Base-by-base conservation (phyloP, 1,140 invertebrate genomes). In the Drosophila lacteicornis region DNA sequence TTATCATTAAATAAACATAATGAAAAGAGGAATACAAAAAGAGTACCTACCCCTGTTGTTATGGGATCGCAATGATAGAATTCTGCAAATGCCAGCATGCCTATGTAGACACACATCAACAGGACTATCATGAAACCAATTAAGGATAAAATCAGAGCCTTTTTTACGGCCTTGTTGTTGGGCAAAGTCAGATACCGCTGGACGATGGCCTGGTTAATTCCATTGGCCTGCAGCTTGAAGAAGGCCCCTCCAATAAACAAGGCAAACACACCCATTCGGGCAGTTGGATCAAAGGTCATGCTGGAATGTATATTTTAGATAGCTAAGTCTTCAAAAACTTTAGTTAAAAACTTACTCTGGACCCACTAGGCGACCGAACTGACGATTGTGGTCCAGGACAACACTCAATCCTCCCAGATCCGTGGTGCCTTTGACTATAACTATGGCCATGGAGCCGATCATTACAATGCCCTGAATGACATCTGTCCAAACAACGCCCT, bases 401-500 rank as follows among this genome's bases (percentile, higher is more conserved):
- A 95, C 94, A 1, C 93, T 93, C 2, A 97, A 91, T 6, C 97
- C 97, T 13, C 97, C 98, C 6, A 97, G 93, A 63, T 98, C 96
- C 0, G 94, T 78, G 0, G 96, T 96, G 1, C 97, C 97, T 92
- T 97, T 97, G 3, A 98, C 93, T 0, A 96, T 93, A 1, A 98
- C 95, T 25, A 97, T 94, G 0, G 97, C 86, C 94, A 98, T 95
- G 0, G 97, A 96, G 1, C 95, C 95, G 57, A 97, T 95, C 95
- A 97, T 97, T 1, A 97, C 94, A 4, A 95, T 71, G 4, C 95
- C 95, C 93, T 98, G 97, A 63, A 98, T 94, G 0, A 96, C 95
- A 93, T 98, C 97, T 3, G 97, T 97, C 97, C 96, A 97, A 36
- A 98, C 95, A 0, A 98, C 97, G 0, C 96, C 97, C 92, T 97